A percentile compares a stretch with the other conserved stretches of the same genome.
Conservation (phyloP, 2,888 invertebrate species). For the Tromatobia lineatoria region DNA sequence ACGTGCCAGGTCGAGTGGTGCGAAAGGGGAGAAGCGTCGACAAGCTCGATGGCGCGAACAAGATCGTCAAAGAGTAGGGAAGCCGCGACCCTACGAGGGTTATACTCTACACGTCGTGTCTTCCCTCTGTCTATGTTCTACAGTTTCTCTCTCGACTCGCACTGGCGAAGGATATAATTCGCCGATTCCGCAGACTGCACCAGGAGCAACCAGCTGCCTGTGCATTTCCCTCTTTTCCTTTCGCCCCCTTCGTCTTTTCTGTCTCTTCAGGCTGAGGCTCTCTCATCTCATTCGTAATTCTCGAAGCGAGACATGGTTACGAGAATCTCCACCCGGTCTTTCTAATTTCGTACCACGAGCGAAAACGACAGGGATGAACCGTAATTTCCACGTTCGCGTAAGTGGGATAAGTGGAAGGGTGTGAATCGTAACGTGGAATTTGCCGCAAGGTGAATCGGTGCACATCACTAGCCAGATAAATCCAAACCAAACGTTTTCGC, state of each 20-base stretch:
- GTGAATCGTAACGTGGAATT: slow-evolving; percentile 35
- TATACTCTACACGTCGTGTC: slow-evolving; percentile 12
- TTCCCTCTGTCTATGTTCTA: slow-evolving; percentile 36
- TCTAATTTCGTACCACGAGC: slow-evolving; percentile 59
- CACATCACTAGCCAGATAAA: not conserved
- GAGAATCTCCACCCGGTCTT: slow-evolving; percentile 52
- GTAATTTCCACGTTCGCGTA: slow-evolving; percentile 63
- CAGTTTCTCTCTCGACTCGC: slow-evolving; percentile 39
- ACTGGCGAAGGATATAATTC: slow-evolving; percentile 64
- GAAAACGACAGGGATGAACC: slow-evolving; percentile 42
- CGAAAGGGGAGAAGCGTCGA: slow-evolving; percentile 69
- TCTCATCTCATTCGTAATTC: slow-evolving; percentile 54
- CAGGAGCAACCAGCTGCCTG: slow-evolving; percentile 35
- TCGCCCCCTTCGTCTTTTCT: not conserved
- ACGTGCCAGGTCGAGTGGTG: slow-evolving; percentile 34
- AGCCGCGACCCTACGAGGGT: slow-evolving; percentile 40
- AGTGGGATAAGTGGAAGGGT: slow-evolving; percentile 53
- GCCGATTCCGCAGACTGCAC: slow-evolving; percentile 45
- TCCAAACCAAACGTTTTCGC: not conserved
- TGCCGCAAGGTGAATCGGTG: slow-evolving; percentile 29
- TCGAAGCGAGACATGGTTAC: slow-evolving; percentile 33
- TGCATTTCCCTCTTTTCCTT: slow-evolving; percentile 23
- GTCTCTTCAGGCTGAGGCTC: not conserved
- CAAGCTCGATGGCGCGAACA: slow-evolving; percentile 79
- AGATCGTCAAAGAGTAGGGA: slow-evolving; percentile 79